Conservation (phyloP, 1,140 invertebrate genomes). For the Eueides isabella region DNA sequence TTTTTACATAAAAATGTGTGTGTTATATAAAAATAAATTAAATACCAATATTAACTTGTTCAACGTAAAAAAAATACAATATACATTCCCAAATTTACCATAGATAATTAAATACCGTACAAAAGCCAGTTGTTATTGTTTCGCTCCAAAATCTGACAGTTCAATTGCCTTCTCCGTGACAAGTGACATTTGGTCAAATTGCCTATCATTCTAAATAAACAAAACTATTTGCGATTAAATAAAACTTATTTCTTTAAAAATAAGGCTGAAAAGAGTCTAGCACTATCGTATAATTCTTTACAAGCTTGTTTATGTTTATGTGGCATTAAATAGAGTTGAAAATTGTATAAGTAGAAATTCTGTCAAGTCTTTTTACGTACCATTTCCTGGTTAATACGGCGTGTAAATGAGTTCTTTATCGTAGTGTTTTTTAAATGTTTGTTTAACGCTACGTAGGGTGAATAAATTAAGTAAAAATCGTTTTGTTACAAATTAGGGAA, state of each 20-base stretch:
- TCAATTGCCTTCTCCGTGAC: constrained; percentile 65
- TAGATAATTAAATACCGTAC: constrained; percentile 27
- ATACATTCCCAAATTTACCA: constrained; percentile 18
- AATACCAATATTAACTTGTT: no score
- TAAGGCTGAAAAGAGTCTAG: constrained; percentile 34
- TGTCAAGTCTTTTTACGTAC: constrained; percentile 59
- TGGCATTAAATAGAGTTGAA: constrained; percentile 15
- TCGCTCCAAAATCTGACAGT: constrained; percentile 76
- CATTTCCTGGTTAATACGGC: constrained; percentile 75
- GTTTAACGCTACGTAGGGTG: constrained; percentile 64
- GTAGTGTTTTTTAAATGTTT: constrained; percentile 73
- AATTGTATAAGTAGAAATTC: constrained; percentile 34
- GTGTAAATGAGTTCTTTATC: constrained; percentile 81
- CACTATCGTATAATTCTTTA: constrained; percentile 4
- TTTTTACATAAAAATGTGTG: no score
- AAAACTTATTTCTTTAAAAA: constrained; percentile 10
- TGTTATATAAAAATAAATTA: no score
- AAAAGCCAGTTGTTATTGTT: constrained; percentile 42
- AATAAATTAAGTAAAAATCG: constrained; percentile 60
- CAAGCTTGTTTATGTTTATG: not conserved
- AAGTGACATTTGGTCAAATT: constrained; percentile 79
- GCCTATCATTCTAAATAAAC: constrained; percentile 50
- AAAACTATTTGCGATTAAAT: constrained; percentile 30
- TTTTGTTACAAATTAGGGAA: constrained; percentile 22
- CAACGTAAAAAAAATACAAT: constrained; percentile 25